A percentile compares a stretch with the other conserved stretches of the same genome.
Evolutionary conservation across 37 sponge, comb jelly and placozoan genomes (phyloP).

Genomic region (Halisarca cf. caerulea): DNA sequence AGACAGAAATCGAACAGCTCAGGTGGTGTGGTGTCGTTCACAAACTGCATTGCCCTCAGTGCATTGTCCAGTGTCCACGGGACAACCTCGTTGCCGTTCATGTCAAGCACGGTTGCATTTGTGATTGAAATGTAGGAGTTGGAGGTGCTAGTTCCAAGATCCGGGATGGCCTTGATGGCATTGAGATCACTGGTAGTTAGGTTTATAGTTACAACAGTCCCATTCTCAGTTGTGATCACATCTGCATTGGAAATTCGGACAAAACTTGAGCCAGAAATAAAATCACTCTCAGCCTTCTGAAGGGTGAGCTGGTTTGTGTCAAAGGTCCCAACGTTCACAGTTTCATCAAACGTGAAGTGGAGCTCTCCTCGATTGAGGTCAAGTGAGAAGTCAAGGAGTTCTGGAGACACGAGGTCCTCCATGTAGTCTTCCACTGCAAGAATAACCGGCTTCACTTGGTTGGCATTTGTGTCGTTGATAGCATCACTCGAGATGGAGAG

Average conservation of each 20-base stretch:
- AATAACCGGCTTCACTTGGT: slow-evolving; percentile 39
- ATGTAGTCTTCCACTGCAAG: slow-evolving; percentile 51
- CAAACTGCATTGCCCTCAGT: slow-evolving; percentile 29
- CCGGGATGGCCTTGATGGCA: slow-evolving; percentile 62
- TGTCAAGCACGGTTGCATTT: slow-evolving; percentile 49
- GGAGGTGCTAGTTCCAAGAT: slow-evolving; percentile 41
- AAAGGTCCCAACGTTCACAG: slow-evolving; percentile 63
- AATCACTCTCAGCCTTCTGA: slow-evolving; percentile 19
- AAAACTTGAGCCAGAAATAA: background rate
- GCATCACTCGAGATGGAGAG: slow-evolving; percentile 39
- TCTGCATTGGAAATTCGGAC: slow-evolving; percentile 11
- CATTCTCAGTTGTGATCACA: slow-evolving; percentile 49
- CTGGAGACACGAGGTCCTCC: slow-evolving; percentile 60
- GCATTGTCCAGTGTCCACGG: slow-evolving; percentile 29
- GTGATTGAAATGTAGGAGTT: slow-evolving; percentile 66
- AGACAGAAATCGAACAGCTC: slow-evolving; percentile 50
- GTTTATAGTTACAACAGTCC: slow-evolving; percentile 32
- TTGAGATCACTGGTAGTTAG: slow-evolving; percentile 70
- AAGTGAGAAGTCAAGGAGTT: slow-evolving; percentile 41
- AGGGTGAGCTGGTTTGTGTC: slow-evolving; percentile 62
- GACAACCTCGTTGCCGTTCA: slow-evolving; percentile 66
- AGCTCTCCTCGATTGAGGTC: slow-evolving; percentile 72
- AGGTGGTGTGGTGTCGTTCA: slow-evolving; percentile 71
- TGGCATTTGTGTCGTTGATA: slow-evolving; percentile 70
- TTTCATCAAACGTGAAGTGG: slow-evolving; percentile 78